Evolutionary conservation across 2,888 invertebrate genomes (phyloP), one percentile per base, ranked within the genome.

Genomic region (Nomada lathburiana): DNA sequence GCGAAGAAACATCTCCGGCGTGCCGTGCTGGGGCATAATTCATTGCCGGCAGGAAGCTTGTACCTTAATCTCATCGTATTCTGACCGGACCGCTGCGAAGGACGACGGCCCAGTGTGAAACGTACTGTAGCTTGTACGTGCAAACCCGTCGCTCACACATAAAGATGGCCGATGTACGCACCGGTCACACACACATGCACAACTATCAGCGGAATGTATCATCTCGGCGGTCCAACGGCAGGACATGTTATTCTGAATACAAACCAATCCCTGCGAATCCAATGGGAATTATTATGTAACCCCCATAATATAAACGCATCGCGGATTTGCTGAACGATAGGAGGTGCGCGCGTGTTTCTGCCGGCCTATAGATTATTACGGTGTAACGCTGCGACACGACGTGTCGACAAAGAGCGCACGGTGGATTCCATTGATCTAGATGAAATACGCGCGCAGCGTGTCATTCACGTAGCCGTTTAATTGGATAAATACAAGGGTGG

Each of bases 221-320:
- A 90, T 89, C 87, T 83, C 85, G 68, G 78, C 64, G 76, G 84
- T 73, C 78, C 86, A 63, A 59, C 72, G 82, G 75, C 83, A 83
- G 87, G 85, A 89, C 88, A 85, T 84, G 89, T 88, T 91, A 90
- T 89, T 85, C 88, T 69, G 59, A 67, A 64, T 78, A 76, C 84
- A 81, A 86, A 83, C 84, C 89, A 81, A 90, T 89, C 89, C 81
- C 88, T 82, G 84, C 74, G 67, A 84, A 87, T 84, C 90, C 87
- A 80, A 86, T 83, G 88, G 87, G 88, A 91, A 91, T 91, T 90
- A 91, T 91, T 90, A 89, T 86, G 89, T 90, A 88, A 89, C 88
- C 68, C 78, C 80, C 77, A 63, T 80, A 86, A 87, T 89, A 88
- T 88, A 88, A 90, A 89, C 82, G 86, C 87, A 79, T 76, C 82